Conservation (phyloP, 2,888 invertebrate species). For the Caenorhabditis afra region DNA sequence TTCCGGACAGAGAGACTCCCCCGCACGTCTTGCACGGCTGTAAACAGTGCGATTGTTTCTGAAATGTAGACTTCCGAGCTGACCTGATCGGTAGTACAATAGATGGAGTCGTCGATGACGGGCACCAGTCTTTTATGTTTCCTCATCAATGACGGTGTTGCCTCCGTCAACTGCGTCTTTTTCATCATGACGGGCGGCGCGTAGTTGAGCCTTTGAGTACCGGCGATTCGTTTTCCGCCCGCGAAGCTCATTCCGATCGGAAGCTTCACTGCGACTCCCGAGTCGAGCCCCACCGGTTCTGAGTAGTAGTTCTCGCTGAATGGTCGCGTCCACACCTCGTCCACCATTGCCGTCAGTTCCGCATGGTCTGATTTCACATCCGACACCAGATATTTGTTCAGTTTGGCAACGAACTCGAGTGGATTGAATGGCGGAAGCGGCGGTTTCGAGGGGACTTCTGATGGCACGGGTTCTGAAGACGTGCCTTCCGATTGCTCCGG, state of each 20-base stretch:
- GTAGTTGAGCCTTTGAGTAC: conserved; percentile 45
- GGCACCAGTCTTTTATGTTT: conserved; percentile 50
- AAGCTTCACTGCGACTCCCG: conserved; percentile 11
- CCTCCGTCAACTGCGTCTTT: not conserved
- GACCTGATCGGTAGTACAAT: conserved; percentile 45
- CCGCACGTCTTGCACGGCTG: conserved; percentile 46
- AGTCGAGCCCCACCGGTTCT: conserved; percentile 14
- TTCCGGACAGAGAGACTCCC: conserved; percentile 37
- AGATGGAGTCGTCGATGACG: conserved; percentile 58
- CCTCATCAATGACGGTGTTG: conserved; percentile 5
- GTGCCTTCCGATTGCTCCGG: not conserved
- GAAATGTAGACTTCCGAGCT: not conserved
- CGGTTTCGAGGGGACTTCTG: conserved; percentile 9
- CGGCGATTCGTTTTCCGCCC: conserved; percentile 48
- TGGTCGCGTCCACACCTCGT: no score
- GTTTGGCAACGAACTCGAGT: no score
- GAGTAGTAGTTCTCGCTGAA: conserved; percentile 3
- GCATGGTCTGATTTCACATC: conserved; percentile 5
- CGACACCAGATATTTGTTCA: no score
- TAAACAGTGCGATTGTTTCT: not conserved
- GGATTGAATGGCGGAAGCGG: no score
- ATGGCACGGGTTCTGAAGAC: no score
- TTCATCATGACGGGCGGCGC: conserved; percentile 22
- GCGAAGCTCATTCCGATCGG: conserved; percentile 8
- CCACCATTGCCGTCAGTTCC: no score